Conservation (phyloP, 23 tunicate genomes). For the Styela clava region DNA sequence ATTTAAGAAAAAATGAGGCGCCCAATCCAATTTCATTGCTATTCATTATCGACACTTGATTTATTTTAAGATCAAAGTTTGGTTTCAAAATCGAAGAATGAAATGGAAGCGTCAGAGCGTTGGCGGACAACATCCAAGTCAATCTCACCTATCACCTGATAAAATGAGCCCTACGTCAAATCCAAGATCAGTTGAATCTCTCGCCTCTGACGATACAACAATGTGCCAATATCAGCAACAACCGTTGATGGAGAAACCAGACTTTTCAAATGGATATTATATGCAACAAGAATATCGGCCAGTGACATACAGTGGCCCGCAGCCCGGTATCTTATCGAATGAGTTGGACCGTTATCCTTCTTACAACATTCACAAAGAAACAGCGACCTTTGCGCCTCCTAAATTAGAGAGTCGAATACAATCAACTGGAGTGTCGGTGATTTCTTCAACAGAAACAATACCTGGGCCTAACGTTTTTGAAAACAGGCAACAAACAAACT, state of each 20-base stretch:
- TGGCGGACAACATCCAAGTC: neutral
- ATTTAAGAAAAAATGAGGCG: no score
- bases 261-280: slow-evolving; percentile 5
- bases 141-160: slow-evolving; percentile 6
- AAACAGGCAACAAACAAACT: neutral
- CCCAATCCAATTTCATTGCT: no score
- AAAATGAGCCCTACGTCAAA: slow-evolving; percentile 22
- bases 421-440: neutral
- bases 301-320: neutral
- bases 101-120: slow-evolving; percentile 65
- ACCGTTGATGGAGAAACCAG: neutral
- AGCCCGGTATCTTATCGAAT: neutral
- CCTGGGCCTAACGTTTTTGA: neutral
- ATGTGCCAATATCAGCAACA: slow-evolving; percentile 4
- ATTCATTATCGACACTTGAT: no score
- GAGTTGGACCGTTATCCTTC: neutral
- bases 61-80: slow-evolving; percentile 76
- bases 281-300: neutral
- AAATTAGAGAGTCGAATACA: neutral
- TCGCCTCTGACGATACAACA: neutral
- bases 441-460: neutral
- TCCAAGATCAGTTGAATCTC: slow-evolving; percentile 14
- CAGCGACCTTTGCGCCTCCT: neutral
- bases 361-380: neutral
- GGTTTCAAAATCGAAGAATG: slow-evolving; percentile 94